Evolutionary conservation across 2,113 vertebrate genomes (phyloP).

Genomic region (Lepus timidus): DNA sequence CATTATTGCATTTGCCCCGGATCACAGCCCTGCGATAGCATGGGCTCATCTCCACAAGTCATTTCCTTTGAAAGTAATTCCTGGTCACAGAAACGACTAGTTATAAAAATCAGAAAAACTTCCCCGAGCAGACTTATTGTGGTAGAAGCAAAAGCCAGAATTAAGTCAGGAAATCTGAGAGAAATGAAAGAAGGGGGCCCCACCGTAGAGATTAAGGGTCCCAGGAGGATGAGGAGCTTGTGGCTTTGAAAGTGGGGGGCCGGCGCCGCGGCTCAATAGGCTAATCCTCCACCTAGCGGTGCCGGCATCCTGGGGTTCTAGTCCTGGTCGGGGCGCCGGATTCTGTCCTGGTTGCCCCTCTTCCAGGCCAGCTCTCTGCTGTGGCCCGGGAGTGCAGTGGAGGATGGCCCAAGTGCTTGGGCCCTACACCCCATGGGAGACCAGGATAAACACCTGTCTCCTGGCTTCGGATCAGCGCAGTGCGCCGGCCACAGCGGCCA

Average conservation of each 20-base stretch:
- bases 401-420: too few species aligned
- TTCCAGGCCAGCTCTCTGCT: too few species aligned
- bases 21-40: not conserved
- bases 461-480: too few species aligned
- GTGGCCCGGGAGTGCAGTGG: too few species aligned
- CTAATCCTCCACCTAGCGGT: too few species aligned
- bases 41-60: constrained; percentile 25
- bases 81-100: constrained; percentile 7
- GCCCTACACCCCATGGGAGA: too few species aligned
- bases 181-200: not conserved
- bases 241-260: not conserved
- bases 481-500: too few species aligned
- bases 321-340: too few species aligned
- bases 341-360: too few species aligned
- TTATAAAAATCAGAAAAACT: constrained; percentile 55
- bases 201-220: not conserved
- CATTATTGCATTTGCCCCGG: constrained; percentile 54
- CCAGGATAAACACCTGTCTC: too few species aligned
- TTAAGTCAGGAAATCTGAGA: constrained; percentile 17
- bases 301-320: too few species aligned
- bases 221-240: not conserved
- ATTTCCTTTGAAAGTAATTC: constrained; percentile 65
- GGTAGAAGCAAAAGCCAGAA: not conserved
- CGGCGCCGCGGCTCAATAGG: too few species aligned
- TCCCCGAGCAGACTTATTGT: not conserved